Conservation (phyloP, 1,140 invertebrate species). For the Druon quercuslanigerum region DNA sequence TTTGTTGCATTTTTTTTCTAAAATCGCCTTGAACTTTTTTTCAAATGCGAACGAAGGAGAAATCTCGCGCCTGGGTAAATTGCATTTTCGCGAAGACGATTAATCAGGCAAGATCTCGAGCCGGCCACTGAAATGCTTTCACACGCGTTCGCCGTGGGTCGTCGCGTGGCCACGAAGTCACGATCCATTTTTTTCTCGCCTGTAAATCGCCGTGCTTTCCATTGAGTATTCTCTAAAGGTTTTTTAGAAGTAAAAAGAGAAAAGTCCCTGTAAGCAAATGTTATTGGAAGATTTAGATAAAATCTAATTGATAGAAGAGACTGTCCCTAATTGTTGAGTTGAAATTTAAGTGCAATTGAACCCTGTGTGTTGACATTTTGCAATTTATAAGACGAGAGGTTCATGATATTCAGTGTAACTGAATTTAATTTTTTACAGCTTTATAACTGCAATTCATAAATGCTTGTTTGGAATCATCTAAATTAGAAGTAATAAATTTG, state of each 20-base stretch:
- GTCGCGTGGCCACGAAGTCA: conserved; percentile 58
- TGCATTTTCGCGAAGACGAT: conserved; percentile 61
- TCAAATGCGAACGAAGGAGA: conserved; percentile 57
- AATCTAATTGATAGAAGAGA: too few relatives aligned
- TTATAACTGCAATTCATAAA: background rate
- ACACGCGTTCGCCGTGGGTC: conserved; percentile 54
- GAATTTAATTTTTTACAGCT: background rate
- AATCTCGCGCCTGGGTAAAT: conserved; percentile 64
- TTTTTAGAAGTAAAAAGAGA: too few relatives aligned
- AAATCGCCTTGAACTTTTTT: background rate
- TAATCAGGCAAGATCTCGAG: conserved; percentile 60
- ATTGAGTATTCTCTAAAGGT: conserved; percentile 36
- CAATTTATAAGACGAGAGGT: background rate
- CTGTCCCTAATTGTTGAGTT: too few relatives aligned
- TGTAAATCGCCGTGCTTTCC: conserved; percentile 55
- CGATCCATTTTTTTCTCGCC: conserved; percentile 51
- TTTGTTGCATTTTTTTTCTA: background rate
- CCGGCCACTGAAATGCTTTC: conserved; percentile 58
- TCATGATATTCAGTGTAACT: background rate
- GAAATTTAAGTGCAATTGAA: background rate
- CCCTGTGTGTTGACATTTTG: background rate
- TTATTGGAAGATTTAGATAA: too few relatives aligned
- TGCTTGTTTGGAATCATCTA: background rate
- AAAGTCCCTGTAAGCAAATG: too few relatives aligned
- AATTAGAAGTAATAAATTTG: conserved; percentile 19